Percentiles rank a stretch among this genome's conserved stretches.
Conservation (phyloP, 2,797 vertebrate genomes). For the Zenarchopterus dispar region DNA sequence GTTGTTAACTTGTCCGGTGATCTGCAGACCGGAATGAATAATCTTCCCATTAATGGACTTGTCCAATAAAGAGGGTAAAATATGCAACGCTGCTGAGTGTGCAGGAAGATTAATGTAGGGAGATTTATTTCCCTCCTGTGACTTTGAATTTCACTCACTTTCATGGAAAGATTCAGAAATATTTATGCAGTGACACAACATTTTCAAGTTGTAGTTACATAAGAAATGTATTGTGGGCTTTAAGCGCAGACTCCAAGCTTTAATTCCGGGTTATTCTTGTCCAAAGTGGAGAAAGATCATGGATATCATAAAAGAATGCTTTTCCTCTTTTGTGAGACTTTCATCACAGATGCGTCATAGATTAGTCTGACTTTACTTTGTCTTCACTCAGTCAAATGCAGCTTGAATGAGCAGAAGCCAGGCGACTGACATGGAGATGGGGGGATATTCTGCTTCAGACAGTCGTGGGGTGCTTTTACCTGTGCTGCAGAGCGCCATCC, state of each 20-base stretch:
- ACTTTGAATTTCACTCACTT: neutral
- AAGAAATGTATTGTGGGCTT: neutral
- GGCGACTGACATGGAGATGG: too few species aligned
- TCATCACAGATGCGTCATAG: too few species aligned
- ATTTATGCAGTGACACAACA: neutral
- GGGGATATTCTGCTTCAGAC: too few species aligned
- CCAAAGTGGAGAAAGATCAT: neutral
- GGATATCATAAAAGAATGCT: too few species aligned
- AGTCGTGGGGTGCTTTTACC: too few species aligned
- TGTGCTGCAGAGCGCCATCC: too few species aligned
- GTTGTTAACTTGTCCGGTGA: slow-evolving; percentile 26
- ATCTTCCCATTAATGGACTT: slow-evolving; percentile 18
- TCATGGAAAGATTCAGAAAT: too few species aligned
- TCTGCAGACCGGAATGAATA: slow-evolving; percentile 21
- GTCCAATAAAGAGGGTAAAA: slow-evolving; percentile 12
- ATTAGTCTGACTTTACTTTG: too few species aligned
- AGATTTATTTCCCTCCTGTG: neutral
- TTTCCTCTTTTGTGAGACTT: too few species aligned
- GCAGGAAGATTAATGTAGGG: neutral
- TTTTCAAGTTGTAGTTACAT: neutral
- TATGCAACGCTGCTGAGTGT: slow-evolving; percentile 3
- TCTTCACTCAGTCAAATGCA: too few species aligned
- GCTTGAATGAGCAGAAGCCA: too few species aligned
- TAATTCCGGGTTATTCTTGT: neutral
- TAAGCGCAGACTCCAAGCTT: neutral